Evolutionary conservation across 2,888 invertebrate genomes (phyloP), one percentile per base, ranked within the genome.

Genomic region (Aporophyla nigra): DNA sequence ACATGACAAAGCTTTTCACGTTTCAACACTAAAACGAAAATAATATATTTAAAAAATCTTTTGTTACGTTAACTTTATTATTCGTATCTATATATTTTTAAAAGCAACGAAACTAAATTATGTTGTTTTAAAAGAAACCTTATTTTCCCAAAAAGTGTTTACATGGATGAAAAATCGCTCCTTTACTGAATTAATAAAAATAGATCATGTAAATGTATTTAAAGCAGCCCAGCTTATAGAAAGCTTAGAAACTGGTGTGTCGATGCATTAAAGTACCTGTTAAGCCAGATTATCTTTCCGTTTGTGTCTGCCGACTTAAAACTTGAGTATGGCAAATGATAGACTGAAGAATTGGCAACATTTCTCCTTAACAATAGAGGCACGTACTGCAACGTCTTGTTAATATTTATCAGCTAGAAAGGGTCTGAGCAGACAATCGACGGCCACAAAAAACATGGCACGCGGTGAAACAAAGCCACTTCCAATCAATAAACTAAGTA

Each of bases 381-480:
- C 92, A 93, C 93, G 93, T 92, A 89, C 84, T 73, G 77, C 85
- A 87, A 90, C 89, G 88, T 85, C 90, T 90, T 86, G 87, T 92
- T 90, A 93, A 94, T 94, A 94, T 93, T 92, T 92, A 94, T 92
- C 78, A 84, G 80, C 69, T 51, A 70, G 58, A 76, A 83, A 83
- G 71, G 74, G 78, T 84, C 75, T 70, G 59, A 73, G 77, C 78
- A 83, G 68, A 73, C 76, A 77, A 82, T 83, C 81, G 49, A 51
- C 58, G 80, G 82, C 87, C 84, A 89, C 83, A 89, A 87, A 84
- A 78, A 83, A 67, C 69, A 40, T 68, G 74, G 70, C 77, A 77
- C 33, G 68, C 71, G 58, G 9, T 74, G 16, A 62, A 78, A 49
- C 54, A 73, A 62, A 82, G 53, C 66, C 46, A 72, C 78, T 66